Evolutionary conservation across 2,888 invertebrate species (phyloP), one percentile per base, ranked within the genome.

Genomic region (Tachina fera): DNA sequence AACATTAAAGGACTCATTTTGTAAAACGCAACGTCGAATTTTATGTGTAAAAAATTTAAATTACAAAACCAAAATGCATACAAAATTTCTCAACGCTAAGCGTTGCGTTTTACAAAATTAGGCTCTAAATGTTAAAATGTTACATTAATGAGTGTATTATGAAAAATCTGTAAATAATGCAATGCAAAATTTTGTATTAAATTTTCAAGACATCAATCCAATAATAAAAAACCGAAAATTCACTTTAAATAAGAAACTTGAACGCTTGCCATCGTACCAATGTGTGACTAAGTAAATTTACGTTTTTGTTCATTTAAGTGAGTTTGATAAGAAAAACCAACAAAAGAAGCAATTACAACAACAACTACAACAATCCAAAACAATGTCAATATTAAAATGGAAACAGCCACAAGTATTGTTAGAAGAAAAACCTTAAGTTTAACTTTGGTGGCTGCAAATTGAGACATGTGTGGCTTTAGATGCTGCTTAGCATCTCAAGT

Each of bases 301-400:
- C 9, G 22, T 16, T 39, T 76, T n/a, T 58, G 47, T 31, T 45
- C 9, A 39, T 43, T 60, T 70, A 14, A 58, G 1, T 47, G 61
- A 67, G 67, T 80, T 80, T 74, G 72, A 67, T 58, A 74, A 53
- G 41, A 47, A 82, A 76, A 65, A 8, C 63, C 71, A 82, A 61
- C 22, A 63, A 58, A 5, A 56, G 47, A 16, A 16, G n/a, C 10
- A 49, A 4, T 4, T 4, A 31, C 31, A 31, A 31, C 31, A 4
- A 45, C 41, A 31, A 11, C 14, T 53, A 5, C 14, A 61, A 56
- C 53, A 56, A 39, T 72, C 39, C 63, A 70, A 16, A 49, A 51
- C 43, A 71, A 45, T 65, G 65, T 82, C 56, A 82, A 82, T 71
- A 82, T 82, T 82, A 65, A 43, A 49, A 58, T 49, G 19, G 63